Evolutionary conservation across 2,113 vertebrate species (phyloP), one percentile per base, ranked within the genome.

Genomic region (Elachura formosa): DNA sequence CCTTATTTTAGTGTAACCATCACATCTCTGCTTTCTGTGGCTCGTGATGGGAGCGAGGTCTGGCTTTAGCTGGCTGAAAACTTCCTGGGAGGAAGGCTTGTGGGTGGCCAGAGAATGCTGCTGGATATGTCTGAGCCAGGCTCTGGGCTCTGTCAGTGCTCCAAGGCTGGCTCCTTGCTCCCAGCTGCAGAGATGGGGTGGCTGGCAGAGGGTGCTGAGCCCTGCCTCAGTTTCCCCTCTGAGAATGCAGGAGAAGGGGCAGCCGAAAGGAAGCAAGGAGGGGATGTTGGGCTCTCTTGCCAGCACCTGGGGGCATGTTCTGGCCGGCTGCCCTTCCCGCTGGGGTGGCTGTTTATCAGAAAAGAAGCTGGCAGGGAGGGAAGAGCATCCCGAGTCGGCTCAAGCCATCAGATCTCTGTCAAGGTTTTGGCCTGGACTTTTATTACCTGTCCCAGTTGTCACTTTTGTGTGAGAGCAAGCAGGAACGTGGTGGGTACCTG

Each of bases 401-500:
- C 34, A n/a, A 87, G 75, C 55, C 46, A 48, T 41, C 75, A 73
- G 74, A 49, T 66, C 59, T 46, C 54, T 82, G 74, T 83, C 93
- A 94, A 84, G 71, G 59, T 63, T 77, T 93, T 94, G 93, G 95
- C 87, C 59, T 29, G 48, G 59, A 48, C 34, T 92, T 94, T 33
- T 86, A 91, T 83, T 93, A 78, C 71, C 89, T 93, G 82, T 96
- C 75, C 67, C 59, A 36, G 63, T 77, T 93, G 87, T 94, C 91
- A 89, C 91, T 95, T 92, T 23, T 31, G 67, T 46, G 36, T 63
- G 73, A 92, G 73, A 95, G 26, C 66, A 84, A 92, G 54, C 17
- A 1, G 71, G 58, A 54, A 68, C 74, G 3, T 69, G 41, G 85
- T 31, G 51, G 75, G 55, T 84, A 92, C 83, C 84, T 83, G 69